Percentiles rank a stretch among this genome's conserved stretches.
These are phyloP conservation scores for Ceratothoa steindachneri DNA, from an alignment of 2,888 invertebrate species.

Conservation along the genomic window DNA sequence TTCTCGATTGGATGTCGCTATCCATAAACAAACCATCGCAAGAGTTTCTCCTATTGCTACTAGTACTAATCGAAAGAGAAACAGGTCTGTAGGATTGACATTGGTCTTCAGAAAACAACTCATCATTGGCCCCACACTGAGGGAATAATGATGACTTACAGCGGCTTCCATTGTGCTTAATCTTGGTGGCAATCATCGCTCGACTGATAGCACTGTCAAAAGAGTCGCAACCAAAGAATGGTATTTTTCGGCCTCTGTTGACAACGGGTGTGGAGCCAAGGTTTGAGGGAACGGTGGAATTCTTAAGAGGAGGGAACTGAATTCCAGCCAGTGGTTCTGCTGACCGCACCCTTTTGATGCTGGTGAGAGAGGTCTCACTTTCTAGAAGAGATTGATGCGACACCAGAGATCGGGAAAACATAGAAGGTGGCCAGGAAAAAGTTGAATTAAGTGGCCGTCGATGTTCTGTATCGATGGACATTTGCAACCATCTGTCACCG, in stretches of 20 bases:
- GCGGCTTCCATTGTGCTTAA: neutral
- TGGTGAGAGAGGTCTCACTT: neutral
- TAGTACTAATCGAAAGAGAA: too few relatives aligned
- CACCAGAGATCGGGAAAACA: neutral
- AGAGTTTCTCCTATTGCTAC: too few relatives aligned
- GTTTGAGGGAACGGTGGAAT: neutral
- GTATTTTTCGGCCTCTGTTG: neutral
- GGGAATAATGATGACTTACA: neutral
- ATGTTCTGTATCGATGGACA: neutral
- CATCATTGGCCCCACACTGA: neutral
- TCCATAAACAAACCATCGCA: too few relatives aligned
- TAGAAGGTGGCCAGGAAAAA: neutral
- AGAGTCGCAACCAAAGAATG: neutral
- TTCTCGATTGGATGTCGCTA: too few relatives aligned
- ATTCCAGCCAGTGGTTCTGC: neutral
- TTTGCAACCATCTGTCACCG: neutral
- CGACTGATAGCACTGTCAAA: neutral
- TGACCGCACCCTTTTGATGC: neutral
- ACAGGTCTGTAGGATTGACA: too few relatives aligned
- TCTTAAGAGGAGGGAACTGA: neutral
- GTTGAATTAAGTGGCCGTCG: neutral
- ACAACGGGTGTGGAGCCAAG: neutral
- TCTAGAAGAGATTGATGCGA: slow-evolving; percentile 2
- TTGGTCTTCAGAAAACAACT: neutral
- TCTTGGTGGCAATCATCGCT: neutral